Evolutionary conservation across 2,888 invertebrate species (phyloP), one percentile per base, ranked within the genome.

Genomic region (Alcis repandata): DNA sequence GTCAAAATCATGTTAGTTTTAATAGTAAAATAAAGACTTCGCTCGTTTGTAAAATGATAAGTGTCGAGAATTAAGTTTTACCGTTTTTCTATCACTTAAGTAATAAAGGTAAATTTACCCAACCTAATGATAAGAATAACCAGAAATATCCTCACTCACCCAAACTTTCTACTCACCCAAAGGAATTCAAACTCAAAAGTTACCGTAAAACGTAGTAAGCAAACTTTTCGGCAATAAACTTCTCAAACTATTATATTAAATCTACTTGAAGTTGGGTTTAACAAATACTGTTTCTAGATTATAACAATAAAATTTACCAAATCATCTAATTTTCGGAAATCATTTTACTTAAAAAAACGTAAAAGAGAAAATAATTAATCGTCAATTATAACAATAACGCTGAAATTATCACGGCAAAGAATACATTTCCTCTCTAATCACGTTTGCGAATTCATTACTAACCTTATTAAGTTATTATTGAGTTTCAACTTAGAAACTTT

Each of bases 401-500:
- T 27, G 27, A 27, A 27, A 6, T 27, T 27, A 4, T 27, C 27
- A 4, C 27, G 27, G 2, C 27, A 27, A 27, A 27, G 6, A 27
- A 27, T 27, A 4, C 27, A 27, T 27, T 27, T 27, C 43, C 6
- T 45, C 10, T 9, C 17, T 46, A 13, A 22, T 45, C 13, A 20
- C 13, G 13, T 46, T 46, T 46, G 13, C 13, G 6, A 22, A 46
- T 27, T 27, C 0, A 22, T 7, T 46, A 46, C 27, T 27, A n/a
- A 27, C 27, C 27, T 27, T 6, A 22, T 27, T 46, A 46, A 46
- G 22, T 8, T 46, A n/a, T 27, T 46, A 46, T 46, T 27, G n/a
- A 46, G 27, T 46, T 46, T 46, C 27, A 15, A 46, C 9, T 46
- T 46, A 46, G 27, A 0, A 27, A 46, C n/a, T 46, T 27, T 32